Conservation (phyloP, 1,140 invertebrate genomes). For the Drosophila athabasca region DNA sequence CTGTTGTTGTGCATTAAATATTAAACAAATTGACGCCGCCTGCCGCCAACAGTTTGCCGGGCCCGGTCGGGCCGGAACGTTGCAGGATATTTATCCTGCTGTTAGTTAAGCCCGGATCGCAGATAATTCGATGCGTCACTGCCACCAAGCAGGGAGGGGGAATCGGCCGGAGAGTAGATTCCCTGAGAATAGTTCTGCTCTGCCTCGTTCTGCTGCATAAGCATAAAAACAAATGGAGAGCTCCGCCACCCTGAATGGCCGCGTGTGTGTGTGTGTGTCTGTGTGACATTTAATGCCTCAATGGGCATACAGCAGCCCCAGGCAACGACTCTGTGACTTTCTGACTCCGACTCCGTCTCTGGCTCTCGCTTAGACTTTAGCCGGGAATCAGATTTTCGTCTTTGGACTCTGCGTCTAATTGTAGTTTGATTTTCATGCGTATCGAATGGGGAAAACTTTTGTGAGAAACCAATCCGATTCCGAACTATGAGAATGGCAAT, state of each 20-base stretch:
- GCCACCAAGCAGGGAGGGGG: background rate
- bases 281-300: constrained; percentile 48
- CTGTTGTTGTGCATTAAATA: constrained; percentile 45
- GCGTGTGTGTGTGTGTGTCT: constrained; percentile 5
- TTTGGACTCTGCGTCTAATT: constrained; percentile 66
- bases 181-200: constrained; percentile 24
- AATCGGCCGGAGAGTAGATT: background rate
- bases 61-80: constrained; percentile 17
- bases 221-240: constrained; percentile 60
- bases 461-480: constrained; percentile 27
- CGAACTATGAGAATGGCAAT: constrained; percentile 38
- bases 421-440: constrained; percentile 78
- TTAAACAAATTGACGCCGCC: constrained; percentile 64
- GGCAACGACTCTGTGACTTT: constrained; percentile 13
- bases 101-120: constrained; percentile 74
- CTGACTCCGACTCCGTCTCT: constrained; percentile 7
- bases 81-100: constrained; percentile 71
- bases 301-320: constrained; percentile 16
- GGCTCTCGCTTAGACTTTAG: constrained; percentile 12
- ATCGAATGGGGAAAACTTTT: constrained; percentile 69
- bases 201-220: constrained; percentile 67
- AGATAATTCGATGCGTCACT: constrained; percentile 71
- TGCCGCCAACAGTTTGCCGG: constrained; percentile 63
- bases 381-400: constrained; percentile 26
- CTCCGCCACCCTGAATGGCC: background rate